Percentiles rank a stretch among this genome's conserved stretches.
Conservation (phyloP, 2,797 vertebrate species). For the Takifugu rubripes region DNA sequence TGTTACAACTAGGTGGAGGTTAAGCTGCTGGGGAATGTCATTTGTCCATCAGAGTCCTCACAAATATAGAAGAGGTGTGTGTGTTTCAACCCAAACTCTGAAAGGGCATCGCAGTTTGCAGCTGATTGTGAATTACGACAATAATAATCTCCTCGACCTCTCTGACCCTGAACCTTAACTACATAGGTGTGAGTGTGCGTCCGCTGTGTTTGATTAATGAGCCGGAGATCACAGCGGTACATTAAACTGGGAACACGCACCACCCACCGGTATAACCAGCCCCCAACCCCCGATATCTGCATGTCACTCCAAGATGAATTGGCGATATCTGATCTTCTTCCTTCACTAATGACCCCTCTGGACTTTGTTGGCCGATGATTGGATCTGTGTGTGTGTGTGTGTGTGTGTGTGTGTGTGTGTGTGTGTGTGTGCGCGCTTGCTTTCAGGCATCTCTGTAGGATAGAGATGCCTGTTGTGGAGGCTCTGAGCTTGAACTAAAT, state of each 20-base stretch:
- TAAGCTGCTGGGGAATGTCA: no score
- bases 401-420: conserved; percentile 27
- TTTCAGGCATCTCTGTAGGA: conserved; percentile 24
- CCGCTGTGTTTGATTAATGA: conserved; percentile 64
- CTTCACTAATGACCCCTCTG: conserved; percentile 62
- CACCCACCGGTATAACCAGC: conserved; percentile 11
- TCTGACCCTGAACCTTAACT: conserved; percentile 27
- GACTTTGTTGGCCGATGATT: conserved; percentile 45
- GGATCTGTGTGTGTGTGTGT: conserved; percentile 29
- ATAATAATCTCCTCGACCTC: conserved; percentile 60
- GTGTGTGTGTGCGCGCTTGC: conserved; percentile 20
- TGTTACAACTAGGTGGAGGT: no score
- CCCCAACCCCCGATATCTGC: conserved; percentile 27
- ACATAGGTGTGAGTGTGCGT: conserved; percentile 11
- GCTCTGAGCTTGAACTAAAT: conserved; percentile 55
- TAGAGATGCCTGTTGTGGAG: conserved; percentile 42
- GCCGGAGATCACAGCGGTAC: conserved; percentile 60
- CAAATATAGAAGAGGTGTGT: no score
- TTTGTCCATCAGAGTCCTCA: no score
- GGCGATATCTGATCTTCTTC: conserved; percentile 72
- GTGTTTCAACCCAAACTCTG: conserved; percentile 9
- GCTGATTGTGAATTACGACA: conserved; percentile 52
- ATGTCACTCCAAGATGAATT: conserved; percentile 72
- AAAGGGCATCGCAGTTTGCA: conserved; percentile 28
- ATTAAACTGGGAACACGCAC: conserved; percentile 64